Evolutionary conservation across 2,797 vertebrate genomes (phyloP), one percentile per base, ranked within the genome.

Genomic region (Melanotaenia trifasciata): DNA sequence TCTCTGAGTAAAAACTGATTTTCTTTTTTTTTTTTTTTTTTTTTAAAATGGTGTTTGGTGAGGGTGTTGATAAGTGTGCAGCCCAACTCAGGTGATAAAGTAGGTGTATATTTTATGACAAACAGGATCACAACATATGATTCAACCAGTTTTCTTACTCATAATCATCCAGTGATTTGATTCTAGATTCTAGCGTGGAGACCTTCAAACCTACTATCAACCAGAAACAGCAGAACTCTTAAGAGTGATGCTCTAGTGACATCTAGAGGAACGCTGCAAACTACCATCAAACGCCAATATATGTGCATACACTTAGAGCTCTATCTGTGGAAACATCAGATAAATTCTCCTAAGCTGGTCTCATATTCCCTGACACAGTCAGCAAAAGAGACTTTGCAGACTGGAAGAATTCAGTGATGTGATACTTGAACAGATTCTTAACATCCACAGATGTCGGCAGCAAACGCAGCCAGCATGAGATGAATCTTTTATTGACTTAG

Each of bases 201-300:
- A 59, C 18, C 24, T 67, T 51, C 33, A n/a, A 73, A 30, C 50
- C 62, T 8, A 13, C 0, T 5, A 22, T 10, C 65, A 43, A 32
- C 26, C 35, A 36, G 32, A 26, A 43, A 13, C 47, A n/a, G 30
- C 40, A 40, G 0, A 8, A 6, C 6, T 36, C 11, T 14, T 5
- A 16, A 69, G 9, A 47, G 53, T 47, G 57, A 67, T 78, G 65
- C 83, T 90, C 57, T 90, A 72, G 68, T 74, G 86, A 86, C 92
- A 87, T 80, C 92, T 92, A 87, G 74, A 86, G 92, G 92, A 70
- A 24, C 13, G 16, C 26, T 74, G 33, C 4, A 33, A 28, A 45
- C 45, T 24, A 16, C 28, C 13, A 50, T 16, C 30, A 6, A 32
- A 40, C 0, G 20, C 28, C 11, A 30, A 56, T 12, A 24, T 22